Base-by-base conservation (phyloP, 2,113 vertebrate genomes). In the Scortum barcoo region DNA sequence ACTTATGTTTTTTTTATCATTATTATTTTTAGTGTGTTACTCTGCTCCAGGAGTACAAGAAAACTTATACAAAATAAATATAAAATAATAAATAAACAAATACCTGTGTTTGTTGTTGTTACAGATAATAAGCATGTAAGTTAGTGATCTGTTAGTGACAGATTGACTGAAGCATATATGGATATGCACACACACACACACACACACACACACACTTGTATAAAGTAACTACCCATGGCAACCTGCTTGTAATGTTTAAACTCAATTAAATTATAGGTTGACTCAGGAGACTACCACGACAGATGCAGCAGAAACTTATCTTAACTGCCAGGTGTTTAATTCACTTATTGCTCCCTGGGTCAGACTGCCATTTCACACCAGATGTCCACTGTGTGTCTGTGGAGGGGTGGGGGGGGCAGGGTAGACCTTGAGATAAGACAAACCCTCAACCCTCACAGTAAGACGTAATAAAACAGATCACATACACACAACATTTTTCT, bases 381-480 rank as follows among this genome's bases (percentile, higher is more conserved):
- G 7, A 26, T 53, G 28, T 5, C 6, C 38, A 69, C 0, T 2
- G 51, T 28, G 0, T 60, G 51, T 14, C n/a, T 26, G 62, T 42
- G 54, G n/a, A n/a, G n/a, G n/a, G 30, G 68, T 22, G 56, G 6
- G 30, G 8, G 28, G 14, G 58, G 42, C 22, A 42, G n/a, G 10
- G 4, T 51, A 48, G 60, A 83, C 92, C 93, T 91, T 93, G 87
- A 93, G 84, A 87, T 89, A 90, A 91, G 62, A 61, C 16, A 44
- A 72, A 79, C 33, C 44, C 26, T 72, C n/a, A n/a, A n/a, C n/a
- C 19, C 26, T 54, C 48, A 19, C 12, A 77, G n/a, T 14, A 51
- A 72, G 33, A 72, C 76, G 11, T 65, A 28, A 86, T 86, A 88
- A 79, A 89, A 76, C 0, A 51, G 26, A 81, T 51, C 19, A 54